Percentiles rank a stretch among this genome's conserved stretches.
These are phyloP conservation scores for Heteromormyrus szaboi DNA, from an alignment of 2,797 vertebrate species.

Conservation along the genomic window DNA sequence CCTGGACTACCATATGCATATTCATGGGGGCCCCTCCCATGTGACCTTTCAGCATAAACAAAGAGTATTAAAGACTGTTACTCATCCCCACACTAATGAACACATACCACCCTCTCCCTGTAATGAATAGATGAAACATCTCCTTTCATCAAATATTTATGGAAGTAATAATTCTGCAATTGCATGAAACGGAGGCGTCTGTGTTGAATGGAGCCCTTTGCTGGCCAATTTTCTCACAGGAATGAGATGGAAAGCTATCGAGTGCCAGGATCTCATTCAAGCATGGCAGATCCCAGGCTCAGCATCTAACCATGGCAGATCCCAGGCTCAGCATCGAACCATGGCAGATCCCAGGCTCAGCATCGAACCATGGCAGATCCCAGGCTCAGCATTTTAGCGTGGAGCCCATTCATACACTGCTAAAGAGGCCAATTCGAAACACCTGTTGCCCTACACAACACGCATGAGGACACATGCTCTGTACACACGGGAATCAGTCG, in stretches of 20 bases:
- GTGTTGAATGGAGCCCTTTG: slow-evolving; percentile 8
- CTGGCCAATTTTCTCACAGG: not conserved
- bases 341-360: not conserved
- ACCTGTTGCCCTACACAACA: not conserved
- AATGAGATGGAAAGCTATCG: not conserved
- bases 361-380: not conserved
- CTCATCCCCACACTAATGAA: slow-evolving; percentile 59
- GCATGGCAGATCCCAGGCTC: not conserved
- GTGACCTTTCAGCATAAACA: slow-evolving; percentile 64
- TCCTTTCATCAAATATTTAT: slow-evolving; percentile 71
- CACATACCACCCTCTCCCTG: slow-evolving; percentile 48
- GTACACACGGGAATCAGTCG: not conserved
- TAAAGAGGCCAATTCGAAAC: not conserved
- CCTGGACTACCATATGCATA: slow-evolving; percentile 53
- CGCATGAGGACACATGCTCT: not conserved
- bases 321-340: not conserved
- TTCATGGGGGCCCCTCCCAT: slow-evolving; percentile 54
- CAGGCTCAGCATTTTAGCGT: not conserved
- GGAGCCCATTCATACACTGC: not conserved
- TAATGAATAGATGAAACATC: slow-evolving; percentile 62
- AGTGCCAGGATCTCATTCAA: not conserved
- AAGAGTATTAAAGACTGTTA: slow-evolving; percentile 62
- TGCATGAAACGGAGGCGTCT: slow-evolving; percentile 44
- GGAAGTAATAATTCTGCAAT: slow-evolving; percentile 58
- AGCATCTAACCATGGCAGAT: not conserved